These are phyloP conservation scores for Diprion similis DNA, from an alignment of 1,140 invertebrate species.

Conservation along the genomic window DNA sequence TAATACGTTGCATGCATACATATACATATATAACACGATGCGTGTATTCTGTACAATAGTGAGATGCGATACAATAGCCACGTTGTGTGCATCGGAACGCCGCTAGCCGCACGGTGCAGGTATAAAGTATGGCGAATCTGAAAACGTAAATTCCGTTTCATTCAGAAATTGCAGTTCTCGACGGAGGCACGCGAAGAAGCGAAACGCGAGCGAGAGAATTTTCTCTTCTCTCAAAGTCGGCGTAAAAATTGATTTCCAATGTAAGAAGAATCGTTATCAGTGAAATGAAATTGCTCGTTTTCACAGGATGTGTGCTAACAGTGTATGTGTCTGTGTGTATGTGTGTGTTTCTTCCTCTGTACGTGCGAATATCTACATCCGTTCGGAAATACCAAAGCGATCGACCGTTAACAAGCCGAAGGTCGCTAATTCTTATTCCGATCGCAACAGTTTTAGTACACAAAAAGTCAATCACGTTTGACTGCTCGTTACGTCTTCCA, in stretches of 20 bases:
- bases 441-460: background rate
- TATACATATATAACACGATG: too few relatives aligned
- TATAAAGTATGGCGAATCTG: background rate
- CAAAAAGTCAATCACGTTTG: background rate
- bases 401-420: background rate
- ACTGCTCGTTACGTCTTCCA: background rate
- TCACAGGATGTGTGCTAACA: too few relatives aligned
- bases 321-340: too few relatives aligned
- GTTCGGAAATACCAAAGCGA: constrained; percentile 2
- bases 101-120: too few relatives aligned
- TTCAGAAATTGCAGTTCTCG: background rate
- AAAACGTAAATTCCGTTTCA: background rate
- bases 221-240: background rate
- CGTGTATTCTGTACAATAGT: too few relatives aligned
- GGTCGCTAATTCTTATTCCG: background rate
- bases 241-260: background rate
- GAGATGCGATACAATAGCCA: too few relatives aligned
- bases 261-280: background rate
- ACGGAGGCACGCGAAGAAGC: background rate
- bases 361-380: background rate
- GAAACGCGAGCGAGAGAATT: background rate
- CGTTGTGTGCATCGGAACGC: too few relatives aligned
- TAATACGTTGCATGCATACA: too few relatives aligned
- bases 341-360: too few relatives aligned
- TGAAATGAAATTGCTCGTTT: too few relatives aligned